These are phyloP conservation scores for Phalloptychus januarius DNA, from an alignment of 2,797 vertebrate species.

Conservation along the genomic window DNA sequence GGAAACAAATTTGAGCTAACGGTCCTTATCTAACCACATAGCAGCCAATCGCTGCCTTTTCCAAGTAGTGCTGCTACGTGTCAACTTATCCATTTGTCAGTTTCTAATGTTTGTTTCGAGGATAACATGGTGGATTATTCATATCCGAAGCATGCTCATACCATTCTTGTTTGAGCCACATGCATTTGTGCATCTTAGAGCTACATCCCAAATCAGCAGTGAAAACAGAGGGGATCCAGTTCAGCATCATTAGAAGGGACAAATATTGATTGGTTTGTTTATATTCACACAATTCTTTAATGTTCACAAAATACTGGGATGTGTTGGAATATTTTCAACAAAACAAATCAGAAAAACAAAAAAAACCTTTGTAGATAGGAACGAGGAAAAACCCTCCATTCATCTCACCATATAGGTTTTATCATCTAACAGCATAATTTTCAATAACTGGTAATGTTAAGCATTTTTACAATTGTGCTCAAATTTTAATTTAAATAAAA, in stretches of 20 bases:
- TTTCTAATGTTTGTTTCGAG: background rate
- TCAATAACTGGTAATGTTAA: background rate
- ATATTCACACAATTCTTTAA: background rate
- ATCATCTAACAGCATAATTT: background rate
- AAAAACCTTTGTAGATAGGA: background rate
- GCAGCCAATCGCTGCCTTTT: background rate
- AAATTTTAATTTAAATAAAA: no score
- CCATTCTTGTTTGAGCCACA: background rate
- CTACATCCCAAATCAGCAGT: background rate
- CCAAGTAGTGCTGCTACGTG: background rate
- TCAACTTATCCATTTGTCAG: background rate
- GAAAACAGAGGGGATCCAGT: background rate
- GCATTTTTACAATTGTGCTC: background rate
- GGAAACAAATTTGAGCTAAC: background rate
- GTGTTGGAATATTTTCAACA: background rate
- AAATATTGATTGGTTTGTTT: background rate
- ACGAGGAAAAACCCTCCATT: background rate
- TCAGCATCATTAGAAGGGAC: background rate
- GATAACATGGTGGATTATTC: background rate
- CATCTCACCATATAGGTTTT: background rate
- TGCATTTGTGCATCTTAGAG: background rate
- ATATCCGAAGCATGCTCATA: background rate
- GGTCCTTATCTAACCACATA: background rate
- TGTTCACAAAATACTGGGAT: background rate
- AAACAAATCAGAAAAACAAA: background rate